Conservation (phyloP, 2,797 vertebrate genomes). For the Distichodus sexfasciatus region DNA sequence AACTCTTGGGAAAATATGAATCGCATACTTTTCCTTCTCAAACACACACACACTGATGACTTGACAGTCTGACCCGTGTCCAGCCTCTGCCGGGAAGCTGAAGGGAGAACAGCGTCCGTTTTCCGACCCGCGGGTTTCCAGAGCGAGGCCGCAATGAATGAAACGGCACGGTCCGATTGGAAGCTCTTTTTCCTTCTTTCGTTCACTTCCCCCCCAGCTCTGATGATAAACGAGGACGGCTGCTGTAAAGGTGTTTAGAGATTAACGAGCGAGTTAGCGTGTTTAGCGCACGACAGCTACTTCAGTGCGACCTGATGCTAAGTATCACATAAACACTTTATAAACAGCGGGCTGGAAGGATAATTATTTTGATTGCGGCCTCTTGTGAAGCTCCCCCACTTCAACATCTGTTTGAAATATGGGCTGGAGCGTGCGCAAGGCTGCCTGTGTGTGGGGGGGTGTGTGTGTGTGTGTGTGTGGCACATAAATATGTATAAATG, state of each 20-base stretch:
- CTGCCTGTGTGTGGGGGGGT: background rate
- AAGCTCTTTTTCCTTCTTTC: background rate
- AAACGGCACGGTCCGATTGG: background rate
- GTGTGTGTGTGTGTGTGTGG: slow-evolving; percentile 4
- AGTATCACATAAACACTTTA: slow-evolving; percentile 75
- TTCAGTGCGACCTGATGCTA: slow-evolving; percentile 58
- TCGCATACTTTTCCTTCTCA: background rate
- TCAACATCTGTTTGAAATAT: slow-evolving; percentile 94
- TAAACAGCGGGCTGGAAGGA: slow-evolving; percentile 73
- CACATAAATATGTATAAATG: background rate
- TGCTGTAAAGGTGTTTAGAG: slow-evolving; percentile 51
- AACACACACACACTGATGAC: background rate
- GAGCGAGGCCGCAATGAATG: background rate
- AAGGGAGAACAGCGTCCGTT: no score
- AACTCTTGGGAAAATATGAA: background rate
- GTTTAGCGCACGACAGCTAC: slow-evolving; percentile 63
- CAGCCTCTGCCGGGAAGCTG: background rate
- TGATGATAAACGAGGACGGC: slow-evolving; percentile 31
- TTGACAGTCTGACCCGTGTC: background rate
- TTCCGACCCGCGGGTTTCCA: slow-evolving; percentile 5
- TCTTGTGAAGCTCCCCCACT: slow-evolving; percentile 72
- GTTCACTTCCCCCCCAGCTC: background rate
- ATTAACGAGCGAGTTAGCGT: slow-evolving; percentile 54
- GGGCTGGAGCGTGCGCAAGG: slow-evolving; percentile 44
- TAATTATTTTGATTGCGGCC: slow-evolving; percentile 83